Evolutionary conservation across 2,888 invertebrate species (phyloP), one percentile per base, ranked within the genome.

Genomic region (Parascotia fuliginaria): DNA sequence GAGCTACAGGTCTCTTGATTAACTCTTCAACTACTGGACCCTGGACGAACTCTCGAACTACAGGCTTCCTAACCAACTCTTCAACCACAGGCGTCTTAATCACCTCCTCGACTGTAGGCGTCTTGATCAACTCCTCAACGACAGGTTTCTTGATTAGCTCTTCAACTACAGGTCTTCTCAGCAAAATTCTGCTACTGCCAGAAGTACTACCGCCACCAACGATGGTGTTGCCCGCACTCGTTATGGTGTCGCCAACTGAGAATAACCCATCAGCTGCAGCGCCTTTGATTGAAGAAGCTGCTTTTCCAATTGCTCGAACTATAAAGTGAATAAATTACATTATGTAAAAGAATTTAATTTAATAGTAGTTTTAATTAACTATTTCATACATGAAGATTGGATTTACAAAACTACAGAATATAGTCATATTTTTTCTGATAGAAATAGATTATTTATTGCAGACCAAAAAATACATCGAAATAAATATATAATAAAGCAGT

Each of bases 221-320:
- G n/a, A n/a, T 13, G 14, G 2, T 19, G 5, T 7, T 24, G 24
- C 24, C 24, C 4, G 24, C 24, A n/a, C n/a, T n/a, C 19, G 19
- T 19, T 6, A 24, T 24, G 1, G 3, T 7, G 15, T 33, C 3
- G 15, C 40, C 46, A 0, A 13, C 34, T 2, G 24, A 32, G 0
- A 7, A 2, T 33, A 46, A 22, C 0, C 13, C 28, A 0, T 34
- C 22, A 12, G 40, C 29, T 29, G 11, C 4, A 1, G 46, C 28
- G 6, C 27, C 12, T 9, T 28, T 16, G 2, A 46, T 14, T 22
- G 40, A 34, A 3, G 33, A 11, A 11, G 40, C 13, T 9, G 46
- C 46, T 29, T 14, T 24, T n/a, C 16, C 46, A n/a, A 46, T 19
- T 11, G 34, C 40, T 9, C 29, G 27, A 0, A 40, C 46, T 46